A percentile compares a stretch with the other conserved stretches of the same genome.
phyloP scores from a whole-genome alignment of 2,113 vertebrate genomes.

The Protomyctophum bolini region DNA sequence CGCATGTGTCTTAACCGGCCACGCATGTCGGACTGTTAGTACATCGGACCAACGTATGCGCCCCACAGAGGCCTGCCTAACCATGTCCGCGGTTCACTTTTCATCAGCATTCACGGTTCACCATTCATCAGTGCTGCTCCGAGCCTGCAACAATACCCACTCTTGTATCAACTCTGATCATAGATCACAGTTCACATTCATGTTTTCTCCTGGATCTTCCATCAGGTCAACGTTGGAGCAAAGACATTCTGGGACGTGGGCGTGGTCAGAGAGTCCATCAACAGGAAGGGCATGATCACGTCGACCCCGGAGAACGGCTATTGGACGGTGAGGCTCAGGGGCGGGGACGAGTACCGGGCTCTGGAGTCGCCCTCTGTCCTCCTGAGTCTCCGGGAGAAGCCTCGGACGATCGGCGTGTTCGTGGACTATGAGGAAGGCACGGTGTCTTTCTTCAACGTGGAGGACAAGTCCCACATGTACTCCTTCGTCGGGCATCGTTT shows the following conservation, averaged over 20 bases:
- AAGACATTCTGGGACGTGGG: constrained; percentile 83
- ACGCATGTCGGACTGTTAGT: too few relatives aligned
- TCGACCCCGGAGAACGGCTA: constrained; percentile 74
- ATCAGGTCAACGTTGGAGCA: constrained; percentile 59
- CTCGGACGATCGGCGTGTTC: constrained; percentile 61
- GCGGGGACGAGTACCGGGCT: constrained; percentile 69
- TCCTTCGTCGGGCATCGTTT: constrained; percentile 61
- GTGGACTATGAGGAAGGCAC: constrained; percentile 60
- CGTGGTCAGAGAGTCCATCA: constrained; percentile 73
- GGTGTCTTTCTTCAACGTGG: constrained; percentile 66
- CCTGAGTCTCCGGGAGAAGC: constrained; percentile 38
- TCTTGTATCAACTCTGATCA: too few relatives aligned
- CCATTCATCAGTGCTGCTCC: too few relatives aligned
- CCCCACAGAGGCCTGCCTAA: too few relatives aligned
- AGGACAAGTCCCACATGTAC: constrained; percentile 62
- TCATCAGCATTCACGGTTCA: too few relatives aligned
- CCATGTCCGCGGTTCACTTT: too few relatives aligned
- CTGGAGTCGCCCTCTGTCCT: constrained; percentile 60
- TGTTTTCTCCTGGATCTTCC: background rate
- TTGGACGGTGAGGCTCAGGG: constrained; percentile 78
- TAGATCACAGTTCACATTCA: too few relatives aligned
- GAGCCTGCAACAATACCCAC: too few relatives aligned
- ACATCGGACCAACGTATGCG: too few relatives aligned
- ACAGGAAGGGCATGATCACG: constrained; percentile 75
- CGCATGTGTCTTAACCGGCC: too few relatives aligned